Conservation (phyloP, 2,113 vertebrate species). For the Saccopteryx bilineata region DNA sequence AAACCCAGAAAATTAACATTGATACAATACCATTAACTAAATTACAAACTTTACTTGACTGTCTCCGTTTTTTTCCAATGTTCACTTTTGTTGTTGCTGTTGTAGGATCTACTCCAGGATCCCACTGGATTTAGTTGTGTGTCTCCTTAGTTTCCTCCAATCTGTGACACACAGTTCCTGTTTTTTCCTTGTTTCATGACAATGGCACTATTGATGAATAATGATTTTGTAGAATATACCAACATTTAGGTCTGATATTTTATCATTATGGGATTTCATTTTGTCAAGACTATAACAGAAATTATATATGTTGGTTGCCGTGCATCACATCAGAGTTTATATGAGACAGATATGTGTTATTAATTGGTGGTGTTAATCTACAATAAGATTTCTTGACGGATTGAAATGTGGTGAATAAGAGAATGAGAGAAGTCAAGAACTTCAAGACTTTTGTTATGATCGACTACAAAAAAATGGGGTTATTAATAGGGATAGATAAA, state of each 20-base stretch:
- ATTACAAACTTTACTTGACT: background rate
- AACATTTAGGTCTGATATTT: background rate
- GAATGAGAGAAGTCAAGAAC: background rate
- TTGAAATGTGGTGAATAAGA: background rate
- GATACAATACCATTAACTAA: background rate
- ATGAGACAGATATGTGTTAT: background rate
- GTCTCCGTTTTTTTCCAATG: background rate
- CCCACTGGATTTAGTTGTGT: background rate
- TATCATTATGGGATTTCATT: background rate
- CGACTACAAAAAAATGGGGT: background rate
- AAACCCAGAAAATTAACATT: slow-evolving; percentile 8
- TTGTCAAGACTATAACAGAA: background rate
- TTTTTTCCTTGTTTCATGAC: background rate
- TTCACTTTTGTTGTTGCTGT: background rate
- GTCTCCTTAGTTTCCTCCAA: background rate
- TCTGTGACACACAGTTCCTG: background rate
- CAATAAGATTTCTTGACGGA: background rate
- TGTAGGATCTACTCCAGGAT: background rate
- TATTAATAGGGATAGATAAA: background rate
- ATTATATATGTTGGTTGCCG: background rate
- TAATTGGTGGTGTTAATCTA: background rate
- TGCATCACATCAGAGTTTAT: background rate
- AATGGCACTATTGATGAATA: background rate
- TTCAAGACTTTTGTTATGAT: background rate
- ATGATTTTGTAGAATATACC: background rate